These are phyloP conservation scores for Rhagoletis zephyria DNA, from an alignment of 1,140 invertebrate genomes.

Conservation along the genomic window DNA sequence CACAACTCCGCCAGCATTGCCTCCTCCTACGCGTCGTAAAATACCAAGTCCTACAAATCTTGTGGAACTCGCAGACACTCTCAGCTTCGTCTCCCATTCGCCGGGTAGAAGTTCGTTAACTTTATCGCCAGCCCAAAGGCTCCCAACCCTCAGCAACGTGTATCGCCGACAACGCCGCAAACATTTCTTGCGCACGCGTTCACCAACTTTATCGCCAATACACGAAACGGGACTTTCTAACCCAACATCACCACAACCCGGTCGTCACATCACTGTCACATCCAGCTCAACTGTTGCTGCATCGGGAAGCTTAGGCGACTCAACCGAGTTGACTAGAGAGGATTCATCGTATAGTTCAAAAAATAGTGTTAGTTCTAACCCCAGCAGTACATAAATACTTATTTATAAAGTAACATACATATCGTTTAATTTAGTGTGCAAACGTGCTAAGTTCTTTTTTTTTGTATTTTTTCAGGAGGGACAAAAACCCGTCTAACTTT, in stretches of 20 bases:
- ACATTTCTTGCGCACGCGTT: slow-evolving; percentile 75
- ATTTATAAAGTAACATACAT: too few relatives aligned
- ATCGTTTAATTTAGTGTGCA: neutral
- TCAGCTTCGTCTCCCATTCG: slow-evolving; percentile 70
- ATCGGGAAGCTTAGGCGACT: neutral
- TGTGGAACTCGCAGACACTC: slow-evolving; percentile 75
- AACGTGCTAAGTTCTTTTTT: too few relatives aligned
- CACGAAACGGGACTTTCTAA: slow-evolving; percentile 83
- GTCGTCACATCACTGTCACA: slow-evolving; percentile 66
- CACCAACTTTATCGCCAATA: slow-evolving; percentile 80
- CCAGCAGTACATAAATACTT: slow-evolving; percentile 45
- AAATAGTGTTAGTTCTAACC: slow-evolving; percentile 60
- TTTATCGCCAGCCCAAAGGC: slow-evolving; percentile 58
- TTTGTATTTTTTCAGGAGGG: too few relatives aligned
- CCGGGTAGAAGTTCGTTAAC: slow-evolving; percentile 40
- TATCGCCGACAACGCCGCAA: slow-evolving; percentile 72
- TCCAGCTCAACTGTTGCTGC: slow-evolving; percentile 60
- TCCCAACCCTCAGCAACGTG: slow-evolving; percentile 60
- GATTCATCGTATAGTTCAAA: slow-evolving; percentile 66
- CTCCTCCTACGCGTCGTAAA: slow-evolving; percentile 74
- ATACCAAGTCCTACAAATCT: slow-evolving; percentile 73
- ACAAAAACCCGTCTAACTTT: too few relatives aligned
- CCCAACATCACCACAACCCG: slow-evolving; percentile 78
- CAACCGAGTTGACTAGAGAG: slow-evolving; percentile 59
- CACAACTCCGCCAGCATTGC: slow-evolving; percentile 73